Percentiles rank a stretch among this genome's conserved stretches.
Evolutionary conservation across 2,113 vertebrate species (phyloP).

Genomic region (Chamaea fasciata): DNA sequence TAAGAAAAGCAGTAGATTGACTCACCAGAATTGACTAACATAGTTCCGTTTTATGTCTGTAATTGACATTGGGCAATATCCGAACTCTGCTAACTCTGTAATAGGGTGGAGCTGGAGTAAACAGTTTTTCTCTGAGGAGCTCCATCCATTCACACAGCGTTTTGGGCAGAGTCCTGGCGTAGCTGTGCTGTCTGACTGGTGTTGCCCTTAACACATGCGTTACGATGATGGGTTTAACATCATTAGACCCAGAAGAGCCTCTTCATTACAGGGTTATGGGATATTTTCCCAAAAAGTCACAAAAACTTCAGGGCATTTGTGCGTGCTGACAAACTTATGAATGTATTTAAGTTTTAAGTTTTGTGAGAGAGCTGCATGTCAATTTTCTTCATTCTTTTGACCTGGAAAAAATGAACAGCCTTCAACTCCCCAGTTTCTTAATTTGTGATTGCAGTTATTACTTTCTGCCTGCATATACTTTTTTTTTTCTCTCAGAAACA

Average conservation of each 20-base stretch:
- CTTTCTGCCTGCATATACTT: background rate
- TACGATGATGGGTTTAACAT: background rate
- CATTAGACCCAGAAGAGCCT: background rate
- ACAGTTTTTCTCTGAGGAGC: background rate
- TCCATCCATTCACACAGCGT: background rate
- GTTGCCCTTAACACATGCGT: background rate
- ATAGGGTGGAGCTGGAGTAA: constrained; percentile 38
- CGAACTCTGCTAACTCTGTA: background rate
- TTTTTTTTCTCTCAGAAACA: background rate
- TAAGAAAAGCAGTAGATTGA: constrained; percentile 33
- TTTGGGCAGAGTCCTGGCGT: background rate
- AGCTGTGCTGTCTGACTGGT: background rate
- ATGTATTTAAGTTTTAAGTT: background rate
- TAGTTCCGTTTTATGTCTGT: constrained; percentile 26
- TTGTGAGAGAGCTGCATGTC: background rate
- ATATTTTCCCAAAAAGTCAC: background rate
- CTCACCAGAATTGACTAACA: constrained; percentile 48
- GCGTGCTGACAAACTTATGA: rapidly evolving
- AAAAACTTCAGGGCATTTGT: background rate
- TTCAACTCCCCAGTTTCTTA: background rate
- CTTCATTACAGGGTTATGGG: background rate
- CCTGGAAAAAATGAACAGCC: background rate
- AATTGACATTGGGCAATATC: constrained; percentile 43
- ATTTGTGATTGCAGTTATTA: background rate
- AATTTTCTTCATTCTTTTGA: background rate